Evolutionary conservation across 2,113 vertebrate genomes (phyloP).

Genomic region (Chamaea fasciata): DNA sequence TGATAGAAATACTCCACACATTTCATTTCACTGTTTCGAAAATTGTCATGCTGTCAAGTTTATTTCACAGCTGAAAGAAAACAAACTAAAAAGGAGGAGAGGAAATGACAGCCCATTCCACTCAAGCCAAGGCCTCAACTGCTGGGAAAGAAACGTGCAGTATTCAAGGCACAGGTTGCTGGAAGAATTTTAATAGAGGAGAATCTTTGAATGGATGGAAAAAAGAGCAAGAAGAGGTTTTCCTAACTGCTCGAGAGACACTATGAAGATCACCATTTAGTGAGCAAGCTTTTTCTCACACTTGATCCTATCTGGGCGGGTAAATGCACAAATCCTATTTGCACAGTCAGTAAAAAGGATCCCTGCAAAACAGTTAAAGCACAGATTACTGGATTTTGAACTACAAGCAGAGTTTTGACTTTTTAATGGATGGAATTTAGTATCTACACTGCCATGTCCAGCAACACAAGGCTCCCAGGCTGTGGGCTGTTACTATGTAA

Average conservation of each 20-base stretch:
- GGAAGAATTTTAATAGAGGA: neutral
- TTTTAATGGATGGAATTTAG: neutral
- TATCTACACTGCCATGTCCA: neutral
- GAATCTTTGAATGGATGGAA: neutral
- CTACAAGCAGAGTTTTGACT: neutral
- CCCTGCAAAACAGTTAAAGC: neutral
- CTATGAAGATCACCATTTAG: neutral
- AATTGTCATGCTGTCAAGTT: neutral
- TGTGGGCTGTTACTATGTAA: neutral
- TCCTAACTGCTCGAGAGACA: fast-evolving
- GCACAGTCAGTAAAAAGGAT: neutral
- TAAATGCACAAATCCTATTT: neutral
- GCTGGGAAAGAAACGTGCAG: neutral
- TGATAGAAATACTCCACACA: neutral
- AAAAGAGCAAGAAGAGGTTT: neutral
- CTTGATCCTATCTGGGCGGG: neutral
- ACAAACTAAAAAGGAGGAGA: neutral
- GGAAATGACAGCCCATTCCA: neutral
- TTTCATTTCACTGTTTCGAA: neutral
- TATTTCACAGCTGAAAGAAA: neutral
- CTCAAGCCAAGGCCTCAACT: neutral
- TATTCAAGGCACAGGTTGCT: neutral
- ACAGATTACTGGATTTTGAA: neutral
- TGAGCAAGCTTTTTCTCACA: neutral
- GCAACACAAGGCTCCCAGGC: neutral